Base-by-base conservation (phyloP, 1,140 invertebrate genomes). In the Mactra quadrangularis region DNA sequence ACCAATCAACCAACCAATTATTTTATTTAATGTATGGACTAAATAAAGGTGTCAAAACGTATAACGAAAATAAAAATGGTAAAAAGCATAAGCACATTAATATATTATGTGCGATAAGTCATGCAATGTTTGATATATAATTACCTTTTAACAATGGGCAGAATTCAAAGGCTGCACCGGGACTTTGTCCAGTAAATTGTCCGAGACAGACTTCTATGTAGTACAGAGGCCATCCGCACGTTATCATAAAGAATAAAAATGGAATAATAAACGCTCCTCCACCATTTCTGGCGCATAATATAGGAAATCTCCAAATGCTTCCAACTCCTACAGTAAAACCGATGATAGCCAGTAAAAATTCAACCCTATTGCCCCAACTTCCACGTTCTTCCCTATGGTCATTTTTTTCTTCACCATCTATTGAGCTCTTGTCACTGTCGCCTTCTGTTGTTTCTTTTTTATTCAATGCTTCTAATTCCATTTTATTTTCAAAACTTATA, bases 151-250 rank as follows among this genome's bases (percentile, higher is more conserved):
- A 59, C 35, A 72, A 41, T 0, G 53, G 57, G 15, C 71, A 83
- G 27, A 66, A 76, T 22, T 76, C 38, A 25, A 64, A 83, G 3
- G 72, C 81, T 17, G 38, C 45, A 4, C 55, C 66, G 9, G 66
- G 25, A 50, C 41, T 60, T 45, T 81, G 70, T 33, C 35, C 78
- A 19, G 50, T 59, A 59, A 96, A 95, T 90, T 97, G 96, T 6
- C 96, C 96, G 7, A 96, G 92, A 0, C 95, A 94, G 11, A 96
- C 94, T 91, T 97, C 96, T 55, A 96, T 92, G 62, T 96, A 94
- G n/a, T 95, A 94, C 2, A 96, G 93, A 0, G 96, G 96, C 52
- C 96, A 92, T 0, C 95, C 96, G 41, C 96, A 93, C 3, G 94
- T 76, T 15, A 95, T 71, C 45, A 95, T 90, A 2, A 95, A 93